Base-by-base conservation (phyloP, 2,888 invertebrate species). In the Ormyrus pomaceus region DNA sequence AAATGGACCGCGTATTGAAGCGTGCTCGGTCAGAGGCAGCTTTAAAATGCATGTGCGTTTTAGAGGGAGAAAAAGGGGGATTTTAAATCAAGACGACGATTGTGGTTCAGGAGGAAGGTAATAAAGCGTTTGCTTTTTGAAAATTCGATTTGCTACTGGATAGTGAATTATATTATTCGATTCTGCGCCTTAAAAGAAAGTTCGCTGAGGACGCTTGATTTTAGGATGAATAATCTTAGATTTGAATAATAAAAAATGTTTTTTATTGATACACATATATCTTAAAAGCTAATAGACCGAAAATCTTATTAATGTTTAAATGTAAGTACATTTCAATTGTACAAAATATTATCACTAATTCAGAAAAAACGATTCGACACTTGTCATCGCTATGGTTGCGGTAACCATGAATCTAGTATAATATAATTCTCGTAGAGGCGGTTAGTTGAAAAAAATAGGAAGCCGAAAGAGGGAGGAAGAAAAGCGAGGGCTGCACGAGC, bases 11-110 rank as follows among this genome's bases (percentile, higher is more conserved):
- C 84, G 84, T 84, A 82, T 82, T 62, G 56, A 58, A 48, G 64
- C 70, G 58, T 50, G 68, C 72, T 66, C 69, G 58, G 62, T 53
- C 65, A 48, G 69, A 79, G 76, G 79, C 80, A 81, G 83, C 82
- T 87, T 84, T 86, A 87, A 87, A 89, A 89, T 87, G 85, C 86
- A 87, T 86, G 85, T 75, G 83, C 71, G 34, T 34, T 34, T 34
- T 34, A 2, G 34, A 34, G 34, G 34, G 34, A 34, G 34, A 4
- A 34, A 4, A 34, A 34, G 34, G 10, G 34, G 51, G 61, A 46
- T 84, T 83, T 86, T 89, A 88, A 89, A 89, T 89, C 89, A 88
- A 83, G 79, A 82, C 77, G 79, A 82, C 77, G 82, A 82, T 64
- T 64, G 62, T 55, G 5, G 59, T 13, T 50, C 6, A 5, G 19